phyloP scores from a whole-genome alignment of 2,797 vertebrate species.

The Huso huso region DNA sequence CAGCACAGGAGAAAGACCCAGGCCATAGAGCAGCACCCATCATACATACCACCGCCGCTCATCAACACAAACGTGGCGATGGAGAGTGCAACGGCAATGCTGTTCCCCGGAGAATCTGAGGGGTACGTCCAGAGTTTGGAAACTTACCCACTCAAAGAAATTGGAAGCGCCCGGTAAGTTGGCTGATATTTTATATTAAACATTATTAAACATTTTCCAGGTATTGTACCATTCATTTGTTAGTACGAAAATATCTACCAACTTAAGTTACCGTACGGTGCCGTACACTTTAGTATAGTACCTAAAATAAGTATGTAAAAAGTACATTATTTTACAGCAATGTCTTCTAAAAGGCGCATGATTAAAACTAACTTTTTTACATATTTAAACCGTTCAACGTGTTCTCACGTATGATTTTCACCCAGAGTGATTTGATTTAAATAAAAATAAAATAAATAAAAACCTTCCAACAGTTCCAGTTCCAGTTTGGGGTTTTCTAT shows the following conservation, averaged over 20 bases:
- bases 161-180: slow-evolving; percentile 57
- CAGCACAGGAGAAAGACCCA: no score
- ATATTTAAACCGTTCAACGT: not conserved
- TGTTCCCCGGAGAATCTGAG: slow-evolving; percentile 67
- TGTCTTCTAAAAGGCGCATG: no score
- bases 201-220: slow-evolving; percentile 13
- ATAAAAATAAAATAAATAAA: slow-evolving; percentile 14
- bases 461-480: no score
- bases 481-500: not conserved
- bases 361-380: no score
- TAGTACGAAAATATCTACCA: not conserved
- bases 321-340: no score
- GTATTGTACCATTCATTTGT: not conserved
- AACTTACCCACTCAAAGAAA: slow-evolving; percentile 56
- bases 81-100: slow-evolving; percentile 31
- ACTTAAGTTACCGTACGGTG: not conserved
- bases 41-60: no score
- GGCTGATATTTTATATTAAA: not conserved
- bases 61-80: slow-evolving; percentile 20
- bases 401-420: not conserved
- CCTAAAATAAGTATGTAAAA: not conserved
- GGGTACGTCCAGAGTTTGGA: slow-evolving; percentile 57
- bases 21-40: no score
- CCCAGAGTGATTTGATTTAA: no score
- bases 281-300: not conserved